Evolutionary conservation across 2,797 vertebrate genomes (phyloP).

Genomic region (Spinibarbus caldwelli): DNA sequence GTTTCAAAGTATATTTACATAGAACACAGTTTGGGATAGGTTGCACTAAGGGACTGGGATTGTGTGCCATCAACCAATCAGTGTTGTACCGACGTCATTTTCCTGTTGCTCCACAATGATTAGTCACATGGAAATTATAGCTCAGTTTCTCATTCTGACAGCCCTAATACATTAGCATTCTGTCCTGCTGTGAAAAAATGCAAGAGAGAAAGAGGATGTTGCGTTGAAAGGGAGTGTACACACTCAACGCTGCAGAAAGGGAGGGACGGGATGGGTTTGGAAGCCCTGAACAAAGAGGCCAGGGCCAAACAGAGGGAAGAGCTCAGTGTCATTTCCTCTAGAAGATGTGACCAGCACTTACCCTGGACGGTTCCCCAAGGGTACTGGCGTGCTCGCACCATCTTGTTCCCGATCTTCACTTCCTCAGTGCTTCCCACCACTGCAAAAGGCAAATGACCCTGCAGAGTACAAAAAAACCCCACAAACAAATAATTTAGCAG

Average conservation of each 20-base stretch:
- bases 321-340: slow-evolving; percentile 68
- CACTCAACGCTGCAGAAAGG: not conserved
- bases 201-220: not conserved
- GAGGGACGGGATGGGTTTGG: slow-evolving; percentile 6
- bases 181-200: not conserved
- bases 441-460: slow-evolving; percentile 97
- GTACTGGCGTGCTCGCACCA: slow-evolving; percentile 98
- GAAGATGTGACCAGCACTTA: slow-evolving; percentile 76
- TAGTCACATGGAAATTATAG: not conserved
- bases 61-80: not conserved
- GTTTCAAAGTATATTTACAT: not conserved
- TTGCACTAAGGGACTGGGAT: not conserved
- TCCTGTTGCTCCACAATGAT: not conserved
- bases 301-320: slow-evolving; percentile 30
- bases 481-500: slow-evolving; percentile 49
- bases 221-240: not conserved
- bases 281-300: slow-evolving; percentile 25
- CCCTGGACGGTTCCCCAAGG: slow-evolving; percentile 98
- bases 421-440: slow-evolving; percentile 98
- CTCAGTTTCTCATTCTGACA: not conserved
- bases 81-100: not conserved
- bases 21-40: not conserved
- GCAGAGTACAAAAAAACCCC: slow-evolving; percentile 56
- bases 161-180: not conserved
- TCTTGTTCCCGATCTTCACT: slow-evolving; percentile 98